Base-by-base conservation (phyloP, 2,797 vertebrate species). In the Mustela erminea region DNA sequence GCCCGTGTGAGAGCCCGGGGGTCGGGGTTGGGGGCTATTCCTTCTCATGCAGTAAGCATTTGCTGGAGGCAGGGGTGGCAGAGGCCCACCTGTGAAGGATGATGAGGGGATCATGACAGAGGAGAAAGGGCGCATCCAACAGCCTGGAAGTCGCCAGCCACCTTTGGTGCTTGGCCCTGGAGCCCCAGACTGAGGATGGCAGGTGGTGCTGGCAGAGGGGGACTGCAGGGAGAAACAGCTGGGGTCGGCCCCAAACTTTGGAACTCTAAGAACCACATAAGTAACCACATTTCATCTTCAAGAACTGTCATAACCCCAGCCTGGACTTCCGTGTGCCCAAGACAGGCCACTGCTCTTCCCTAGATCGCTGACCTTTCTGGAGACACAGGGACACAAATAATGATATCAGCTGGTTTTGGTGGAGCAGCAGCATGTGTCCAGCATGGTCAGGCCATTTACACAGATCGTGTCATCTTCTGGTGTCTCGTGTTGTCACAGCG, bases 401-500 rank as follows among this genome's bases (percentile, higher is more conserved):
- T 13, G 27, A 13, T 41, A 27, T 3, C 27, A 54, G 66, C 43
- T 54, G 4, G 20, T 52, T 3, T 10, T 14, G 1, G 21, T n/a
- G 46, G 54, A 29, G 66, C 66, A 8, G 46, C 7, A 20, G 23
- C 27, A 29, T 54, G 29, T 56, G 43, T 29, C 18, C 13, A n/a
- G 35, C 49, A 32, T 38, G 3, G 52, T 21, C 8, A 5, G n/a
- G 20, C 49, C 13, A n/a, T 60, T 58, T 7, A 25, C 77, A 64
- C 56, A 27, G 12, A 11, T 56, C 35, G 1, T 62, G 35, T 29
- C 15, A 21, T 38, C 35, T 56, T 56, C 21, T 35, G 56, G 56
- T 58, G 20, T 18, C 2, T 52, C 1, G 8, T 35, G 15, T 25
- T 35, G 14, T 84, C 18, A 15, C 0, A 1, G 13, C 5, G 21